Evolutionary conservation across 2,113 vertebrate genomes (phyloP).

Genomic region (Anseranas semipalmata): DNA sequence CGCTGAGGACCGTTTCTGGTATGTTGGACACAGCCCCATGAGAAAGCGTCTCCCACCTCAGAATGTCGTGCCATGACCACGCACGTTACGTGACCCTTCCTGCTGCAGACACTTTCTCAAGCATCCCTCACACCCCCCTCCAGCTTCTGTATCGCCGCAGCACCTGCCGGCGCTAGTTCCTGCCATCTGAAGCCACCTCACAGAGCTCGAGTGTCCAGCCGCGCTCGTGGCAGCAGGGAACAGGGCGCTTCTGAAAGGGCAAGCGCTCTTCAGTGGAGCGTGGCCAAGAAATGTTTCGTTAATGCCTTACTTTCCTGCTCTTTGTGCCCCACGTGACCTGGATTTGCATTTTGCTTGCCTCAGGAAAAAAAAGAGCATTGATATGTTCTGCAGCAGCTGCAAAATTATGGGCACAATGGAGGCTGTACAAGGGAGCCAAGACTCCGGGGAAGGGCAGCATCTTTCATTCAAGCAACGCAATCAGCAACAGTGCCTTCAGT

Average conservation of each 20-base stretch:
- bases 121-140: not conserved
- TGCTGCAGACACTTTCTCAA: not conserved
- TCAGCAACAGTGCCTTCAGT: not conserved
- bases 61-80: not conserved
- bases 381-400: not conserved
- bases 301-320: slow-evolving; percentile 1
- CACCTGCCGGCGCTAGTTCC: not conserved
- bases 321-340: not conserved
- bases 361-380: not conserved
- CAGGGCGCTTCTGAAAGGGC: not conserved
- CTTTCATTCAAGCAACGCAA: not conserved
- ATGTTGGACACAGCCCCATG: not conserved
- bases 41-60: not conserved
- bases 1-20: not conserved
- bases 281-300: not conserved
- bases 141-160: not conserved
- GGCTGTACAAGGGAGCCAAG: not conserved
- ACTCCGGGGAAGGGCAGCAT: not conserved
- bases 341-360: slow-evolving; percentile 33
- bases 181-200: not conserved
- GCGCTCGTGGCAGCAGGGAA: rapidly evolving
- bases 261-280: not conserved
- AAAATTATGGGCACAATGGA: not conserved
- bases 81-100: not conserved
- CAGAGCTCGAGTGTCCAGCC: not conserved